A percentile compares a stretch with the other conserved stretches of the same genome.
Evolutionary conservation across 2,797 vertebrate species (phyloP).

Genomic region (Xenops minutus): DNA sequence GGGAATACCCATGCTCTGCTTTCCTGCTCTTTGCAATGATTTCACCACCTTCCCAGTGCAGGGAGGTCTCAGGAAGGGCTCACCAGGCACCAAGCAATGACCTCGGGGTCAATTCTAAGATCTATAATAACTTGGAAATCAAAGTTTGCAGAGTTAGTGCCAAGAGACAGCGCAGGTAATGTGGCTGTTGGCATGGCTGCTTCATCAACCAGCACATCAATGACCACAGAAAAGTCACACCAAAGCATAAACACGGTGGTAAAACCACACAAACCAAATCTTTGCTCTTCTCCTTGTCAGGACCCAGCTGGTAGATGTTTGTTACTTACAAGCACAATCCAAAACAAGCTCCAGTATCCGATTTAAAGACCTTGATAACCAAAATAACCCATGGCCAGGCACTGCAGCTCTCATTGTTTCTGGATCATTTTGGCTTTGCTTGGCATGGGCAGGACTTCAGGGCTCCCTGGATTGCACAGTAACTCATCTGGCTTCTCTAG

Average conservation of each 20-base stretch:
- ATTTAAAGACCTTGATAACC: background rate
- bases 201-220: background rate
- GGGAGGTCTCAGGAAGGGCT: background rate
- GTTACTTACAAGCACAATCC: background rate
- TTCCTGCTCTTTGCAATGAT: background rate
- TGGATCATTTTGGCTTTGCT: background rate
- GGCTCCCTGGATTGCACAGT: background rate
- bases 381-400: background rate
- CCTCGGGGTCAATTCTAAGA: background rate
- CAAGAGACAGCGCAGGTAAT: accelerated
- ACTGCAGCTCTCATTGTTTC: background rate
- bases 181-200: background rate
- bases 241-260: background rate
- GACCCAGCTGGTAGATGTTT: background rate
- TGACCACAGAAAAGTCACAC: background rate
- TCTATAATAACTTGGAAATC: background rate
- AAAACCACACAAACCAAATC: background rate
- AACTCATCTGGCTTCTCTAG: background rate
- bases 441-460: background rate
- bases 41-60: background rate
- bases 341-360: background rate
- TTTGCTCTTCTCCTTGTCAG: background rate
- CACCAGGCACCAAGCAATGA: background rate
- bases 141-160: background rate
- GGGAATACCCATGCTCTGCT: accelerated